phyloP scores from a whole-genome alignment of 1,140 invertebrate species.

The Spodoptera litura region DNA sequence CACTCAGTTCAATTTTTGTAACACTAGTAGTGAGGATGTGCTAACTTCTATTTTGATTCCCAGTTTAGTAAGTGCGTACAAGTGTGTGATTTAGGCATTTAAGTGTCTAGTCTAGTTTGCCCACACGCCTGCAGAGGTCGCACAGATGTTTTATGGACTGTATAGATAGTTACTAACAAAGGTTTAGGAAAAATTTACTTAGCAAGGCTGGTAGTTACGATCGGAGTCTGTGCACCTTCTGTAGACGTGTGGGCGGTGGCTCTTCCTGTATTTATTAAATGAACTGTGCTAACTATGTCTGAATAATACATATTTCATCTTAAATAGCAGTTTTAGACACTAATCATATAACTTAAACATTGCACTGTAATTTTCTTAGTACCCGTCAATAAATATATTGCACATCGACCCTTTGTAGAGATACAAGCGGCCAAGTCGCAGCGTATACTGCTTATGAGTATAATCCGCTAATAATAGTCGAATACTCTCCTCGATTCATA shows the following conservation, averaged over 20 bases:
- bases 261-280: neutral
- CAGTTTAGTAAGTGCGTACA: neutral
- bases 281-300: neutral
- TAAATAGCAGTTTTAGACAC: too few relatives aligned
- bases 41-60: too few relatives aligned
- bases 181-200: neutral
- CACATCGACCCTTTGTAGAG: too few relatives aligned
- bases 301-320: neutral
- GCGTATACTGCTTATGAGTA: too few relatives aligned
- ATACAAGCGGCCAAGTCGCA: too few relatives aligned
- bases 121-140: neutral
- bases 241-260: constrained; percentile 1
- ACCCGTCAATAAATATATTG: too few relatives aligned
- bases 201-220: neutral
- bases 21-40: too few relatives aligned
- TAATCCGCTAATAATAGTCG: too few relatives aligned
- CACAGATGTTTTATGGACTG: constrained; percentile 10
- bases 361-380: too few relatives aligned
- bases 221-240: neutral
- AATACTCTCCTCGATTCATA: neutral
- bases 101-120: neutral
- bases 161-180: constrained; percentile 1
- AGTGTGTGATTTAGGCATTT: constrained; percentile 13
- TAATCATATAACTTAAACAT: too few relatives aligned
- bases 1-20: too few relatives aligned